Conservation (phyloP, 2,113 vertebrate species). For the Siniperca knerii region DNA sequence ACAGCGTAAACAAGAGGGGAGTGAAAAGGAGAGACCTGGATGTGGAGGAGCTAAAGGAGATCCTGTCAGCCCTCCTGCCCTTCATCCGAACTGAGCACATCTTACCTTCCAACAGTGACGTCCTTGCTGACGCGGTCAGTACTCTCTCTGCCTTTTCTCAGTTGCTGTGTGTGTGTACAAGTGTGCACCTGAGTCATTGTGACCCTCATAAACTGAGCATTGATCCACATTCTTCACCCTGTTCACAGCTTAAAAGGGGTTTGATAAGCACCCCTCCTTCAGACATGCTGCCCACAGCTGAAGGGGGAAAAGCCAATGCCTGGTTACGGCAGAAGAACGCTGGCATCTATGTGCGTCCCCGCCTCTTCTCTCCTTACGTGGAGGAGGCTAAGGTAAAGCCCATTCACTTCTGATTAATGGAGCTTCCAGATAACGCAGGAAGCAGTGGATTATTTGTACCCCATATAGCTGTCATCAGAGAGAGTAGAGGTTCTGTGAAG, state of each 20-base stretch:
- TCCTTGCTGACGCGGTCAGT: slow-evolving; percentile 93
- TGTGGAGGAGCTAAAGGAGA: slow-evolving; percentile 95
- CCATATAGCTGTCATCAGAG: slow-evolving; percentile 29
- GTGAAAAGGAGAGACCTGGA: slow-evolving; percentile 97
- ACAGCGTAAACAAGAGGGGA: slow-evolving; percentile 98
- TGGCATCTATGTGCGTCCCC: slow-evolving; percentile 95
- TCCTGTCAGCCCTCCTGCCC: slow-evolving; percentile 93
- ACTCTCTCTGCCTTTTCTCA: neutral
- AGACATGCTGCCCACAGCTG: slow-evolving; percentile 96
- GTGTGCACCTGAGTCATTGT: slow-evolving; percentile 20
- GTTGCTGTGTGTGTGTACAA: neutral
- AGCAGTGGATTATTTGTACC: slow-evolving; percentile 22
- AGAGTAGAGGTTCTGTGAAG: slow-evolving; percentile 4
- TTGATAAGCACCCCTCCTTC: slow-evolving; percentile 98
- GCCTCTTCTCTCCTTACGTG: slow-evolving; percentile 86
- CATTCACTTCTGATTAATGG: slow-evolving; percentile 33
- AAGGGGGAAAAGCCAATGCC: slow-evolving; percentile 95
- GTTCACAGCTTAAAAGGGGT: slow-evolving; percentile 95
- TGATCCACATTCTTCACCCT: slow-evolving; percentile 47
- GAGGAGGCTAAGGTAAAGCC: slow-evolving; percentile 96
- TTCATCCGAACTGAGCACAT: slow-evolving; percentile 96
- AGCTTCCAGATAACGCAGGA: neutral
- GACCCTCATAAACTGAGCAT: slow-evolving; percentile 31
- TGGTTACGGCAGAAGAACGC: slow-evolving; percentile 97
- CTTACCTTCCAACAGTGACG: slow-evolving; percentile 93